Evolutionary conservation across 2,113 vertebrate genomes (phyloP).

Genomic region (Sisor rabdophorus): DNA sequence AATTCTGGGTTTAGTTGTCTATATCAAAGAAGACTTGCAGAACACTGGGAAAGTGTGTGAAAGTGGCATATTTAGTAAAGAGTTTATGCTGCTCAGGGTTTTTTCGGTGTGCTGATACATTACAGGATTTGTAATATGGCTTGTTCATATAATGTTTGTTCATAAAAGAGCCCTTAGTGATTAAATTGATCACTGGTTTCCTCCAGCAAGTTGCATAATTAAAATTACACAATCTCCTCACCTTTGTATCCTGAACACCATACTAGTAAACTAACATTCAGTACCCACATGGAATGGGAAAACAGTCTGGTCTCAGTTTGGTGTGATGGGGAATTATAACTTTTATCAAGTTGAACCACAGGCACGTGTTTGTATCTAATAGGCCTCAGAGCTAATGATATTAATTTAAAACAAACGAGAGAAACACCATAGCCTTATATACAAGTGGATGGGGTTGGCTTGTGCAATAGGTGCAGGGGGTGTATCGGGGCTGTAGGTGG

Average conservation of each 20-base stretch:
- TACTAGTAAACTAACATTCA: slow-evolving; percentile 19
- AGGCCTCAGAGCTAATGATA: slow-evolving; percentile 68
- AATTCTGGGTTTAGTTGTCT: slow-evolving; percentile 31
- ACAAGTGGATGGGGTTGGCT: slow-evolving; percentile 62
- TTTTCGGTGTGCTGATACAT: slow-evolving; percentile 11
- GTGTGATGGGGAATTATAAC: slow-evolving; percentile 64
- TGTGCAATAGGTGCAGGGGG: slow-evolving; percentile 66
- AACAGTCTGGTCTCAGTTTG: slow-evolving; percentile 33
- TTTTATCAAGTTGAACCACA: slow-evolving; percentile 77
- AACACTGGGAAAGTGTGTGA: slow-evolving; percentile 11
- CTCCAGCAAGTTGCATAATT: slow-evolving; percentile 34
- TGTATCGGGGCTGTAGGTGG: slow-evolving; percentile 32
- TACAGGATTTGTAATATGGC: slow-evolving; percentile 34
- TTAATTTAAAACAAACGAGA: slow-evolving; percentile 72
- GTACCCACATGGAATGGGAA: slow-evolving; percentile 29
- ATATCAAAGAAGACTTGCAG: slow-evolving; percentile 8
- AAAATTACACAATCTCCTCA: slow-evolving; percentile 15
- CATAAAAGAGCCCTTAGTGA: slow-evolving; percentile 42
- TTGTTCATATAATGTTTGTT: slow-evolving; percentile 38
- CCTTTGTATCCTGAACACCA: slow-evolving; percentile 25
- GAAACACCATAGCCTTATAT: slow-evolving; percentile 63
- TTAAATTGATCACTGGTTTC: slow-evolving; percentile 12
- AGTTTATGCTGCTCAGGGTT: slow-evolving; percentile 9
- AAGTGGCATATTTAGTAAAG: slow-evolving; percentile 5
- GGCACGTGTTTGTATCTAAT: slow-evolving; percentile 68